Evolutionary conservation across 2,888 invertebrate species (phyloP), one percentile per base, ranked within the genome.

Genomic region (Xanthorhoe designata): DNA sequence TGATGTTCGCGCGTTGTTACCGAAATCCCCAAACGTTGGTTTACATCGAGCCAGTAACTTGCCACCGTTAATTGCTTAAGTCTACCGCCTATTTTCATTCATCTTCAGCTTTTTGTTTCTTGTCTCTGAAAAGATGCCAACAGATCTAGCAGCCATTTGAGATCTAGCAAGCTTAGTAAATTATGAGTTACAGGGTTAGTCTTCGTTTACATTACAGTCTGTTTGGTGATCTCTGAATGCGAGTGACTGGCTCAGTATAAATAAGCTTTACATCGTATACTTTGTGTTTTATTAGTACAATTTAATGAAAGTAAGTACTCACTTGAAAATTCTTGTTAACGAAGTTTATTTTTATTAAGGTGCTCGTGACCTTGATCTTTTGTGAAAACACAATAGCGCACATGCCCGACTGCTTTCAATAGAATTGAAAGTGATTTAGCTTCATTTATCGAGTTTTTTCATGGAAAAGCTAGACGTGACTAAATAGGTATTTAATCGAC

Each of bases 301-400:
- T 47, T 17, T 17, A 61, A 54, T 35, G 54, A 62, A 62, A 62
- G 55, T 63, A 9, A 8, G 15, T 32, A 32, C 9, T 17, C 4
- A 55, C 45, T 66, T 61, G 66, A 60, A 69, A 65, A 58, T 68
- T 61, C 65, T 61, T 56, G 65, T 69, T 73, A 63, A 59, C 58
- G 54, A 66, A 64, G 60, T 70, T 63, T 50, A 68, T 70, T 66
- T 65, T 66, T 61, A 67, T 61, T 18, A 57, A 64, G 54, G 61
- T 38, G 61, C 61, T 62, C 52, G 61, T 66, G 68, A 73, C 71
- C 74, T 77, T 75, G 73, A 70, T 75, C 72, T 75, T 77, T 78
- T 76, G 74, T 72, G 47, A 59, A 75, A 76, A 72, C 54, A 74
- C 71, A 71, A 78, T 71, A 64, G 67, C n/a, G n/a, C 57, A 50